Evolutionary conservation across 2,113 vertebrate genomes (phyloP).

Genomic region (Microcebus tavaratra): DNA sequence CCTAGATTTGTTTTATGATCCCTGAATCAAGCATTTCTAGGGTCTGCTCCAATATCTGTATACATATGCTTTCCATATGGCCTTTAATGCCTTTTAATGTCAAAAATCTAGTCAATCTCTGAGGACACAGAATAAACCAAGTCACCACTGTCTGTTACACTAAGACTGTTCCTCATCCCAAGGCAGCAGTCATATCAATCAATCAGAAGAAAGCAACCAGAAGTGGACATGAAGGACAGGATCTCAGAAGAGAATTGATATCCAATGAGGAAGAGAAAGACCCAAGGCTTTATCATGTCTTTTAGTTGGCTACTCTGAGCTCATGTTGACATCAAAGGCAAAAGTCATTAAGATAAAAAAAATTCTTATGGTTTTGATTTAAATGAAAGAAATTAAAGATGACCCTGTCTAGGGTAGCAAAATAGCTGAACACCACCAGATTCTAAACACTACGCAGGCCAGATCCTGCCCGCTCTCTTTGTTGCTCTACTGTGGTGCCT

Average conservation of each 20-base stretch:
- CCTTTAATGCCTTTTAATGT: background rate
- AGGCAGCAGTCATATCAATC: background rate
- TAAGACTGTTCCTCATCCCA: background rate
- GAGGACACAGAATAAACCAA: background rate
- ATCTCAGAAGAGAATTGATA: background rate
- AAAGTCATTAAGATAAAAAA: background rate
- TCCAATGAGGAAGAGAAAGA: background rate
- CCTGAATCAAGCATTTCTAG: background rate
- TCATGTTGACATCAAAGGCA: background rate
- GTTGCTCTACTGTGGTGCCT: background rate
- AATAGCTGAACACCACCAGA: background rate
- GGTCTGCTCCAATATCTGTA: background rate
- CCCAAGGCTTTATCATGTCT: background rate
- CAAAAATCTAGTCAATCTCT: slow-evolving; percentile 28
- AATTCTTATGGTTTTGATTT: background rate
- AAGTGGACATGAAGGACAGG: background rate
- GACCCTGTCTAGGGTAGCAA: background rate
- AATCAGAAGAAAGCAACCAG: background rate
- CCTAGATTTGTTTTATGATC: background rate
- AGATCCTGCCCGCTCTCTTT: background rate
- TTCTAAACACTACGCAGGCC: background rate
- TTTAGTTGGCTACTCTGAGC: background rate
- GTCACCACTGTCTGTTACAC: background rate
- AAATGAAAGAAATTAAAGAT: background rate
- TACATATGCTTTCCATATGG: background rate